These are phyloP conservation scores for Chloropsis hardwickii DNA, from an alignment of 2,113 vertebrate species.

Conservation along the genomic window DNA sequence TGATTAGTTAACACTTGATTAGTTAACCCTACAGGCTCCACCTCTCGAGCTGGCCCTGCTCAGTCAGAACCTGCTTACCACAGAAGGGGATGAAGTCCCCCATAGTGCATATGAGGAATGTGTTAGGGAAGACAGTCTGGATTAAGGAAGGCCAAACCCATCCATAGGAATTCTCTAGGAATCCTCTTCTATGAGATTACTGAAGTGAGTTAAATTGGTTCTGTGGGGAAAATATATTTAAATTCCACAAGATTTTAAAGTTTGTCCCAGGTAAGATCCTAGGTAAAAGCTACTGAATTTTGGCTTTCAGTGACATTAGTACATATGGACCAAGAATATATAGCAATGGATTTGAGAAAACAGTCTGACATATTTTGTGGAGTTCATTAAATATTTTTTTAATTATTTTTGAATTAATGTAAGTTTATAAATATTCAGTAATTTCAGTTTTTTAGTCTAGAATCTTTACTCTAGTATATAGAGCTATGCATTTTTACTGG, in stretches of 20 bases:
- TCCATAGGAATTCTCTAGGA: background rate
- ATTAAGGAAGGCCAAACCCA: background rate
- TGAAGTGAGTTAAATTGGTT: background rate
- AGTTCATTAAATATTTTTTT: background rate
- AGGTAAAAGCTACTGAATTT: background rate
- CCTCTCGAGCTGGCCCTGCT: fast-evolving
- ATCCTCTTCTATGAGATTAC: background rate
- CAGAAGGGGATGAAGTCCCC: background rate
- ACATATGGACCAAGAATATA: background rate
- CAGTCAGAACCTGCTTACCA: background rate
- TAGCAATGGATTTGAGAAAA: background rate
- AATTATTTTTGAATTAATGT: background rate
- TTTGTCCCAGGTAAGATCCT: background rate
- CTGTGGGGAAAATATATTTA: background rate
- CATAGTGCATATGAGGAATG: background rate
- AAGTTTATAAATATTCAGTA: background rate
- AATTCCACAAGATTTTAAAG: background rate
- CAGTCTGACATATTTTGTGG: background rate
- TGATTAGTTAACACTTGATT: no score
- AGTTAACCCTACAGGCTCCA: background rate
- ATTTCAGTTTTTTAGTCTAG: background rate
- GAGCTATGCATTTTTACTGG: background rate
- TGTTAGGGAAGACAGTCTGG: background rate
- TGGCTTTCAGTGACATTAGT: background rate
- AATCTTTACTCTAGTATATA: background rate